phyloP scores from a whole-genome alignment of 1,140 invertebrate species.

The Mactra quadrangularis region DNA sequence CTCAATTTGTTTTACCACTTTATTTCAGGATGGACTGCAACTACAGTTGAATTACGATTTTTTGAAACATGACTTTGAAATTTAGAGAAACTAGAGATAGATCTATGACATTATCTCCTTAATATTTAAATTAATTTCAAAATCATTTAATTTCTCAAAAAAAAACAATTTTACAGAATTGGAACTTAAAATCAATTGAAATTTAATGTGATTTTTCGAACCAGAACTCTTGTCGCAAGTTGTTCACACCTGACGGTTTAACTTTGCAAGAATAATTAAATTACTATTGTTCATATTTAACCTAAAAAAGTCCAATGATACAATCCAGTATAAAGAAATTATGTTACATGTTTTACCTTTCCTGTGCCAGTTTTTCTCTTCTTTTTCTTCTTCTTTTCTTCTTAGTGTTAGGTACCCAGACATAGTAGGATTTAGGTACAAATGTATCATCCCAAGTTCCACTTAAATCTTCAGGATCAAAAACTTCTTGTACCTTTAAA shows the following conservation, averaged over 20 bases:
- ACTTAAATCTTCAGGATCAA: constrained; percentile 76
- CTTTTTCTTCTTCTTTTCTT: constrained; percentile 45
- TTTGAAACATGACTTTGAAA: no score
- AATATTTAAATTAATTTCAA: no score
- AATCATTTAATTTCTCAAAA: no score
- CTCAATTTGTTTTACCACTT: no score
- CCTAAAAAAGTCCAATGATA: background rate
- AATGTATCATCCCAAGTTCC: constrained; percentile 78
- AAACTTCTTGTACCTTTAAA: constrained; percentile 79
- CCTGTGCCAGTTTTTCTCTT: background rate
- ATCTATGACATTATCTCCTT: no score
- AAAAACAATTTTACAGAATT: no score
- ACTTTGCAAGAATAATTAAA: background rate
- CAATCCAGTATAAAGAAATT: no score
- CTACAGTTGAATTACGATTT: no score
- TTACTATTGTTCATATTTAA: background rate
- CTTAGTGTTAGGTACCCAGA: constrained; percentile 78
- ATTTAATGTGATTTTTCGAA: no score
- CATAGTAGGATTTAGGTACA: constrained; percentile 73
- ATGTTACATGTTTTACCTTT: background rate
- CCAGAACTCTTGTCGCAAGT: background rate
- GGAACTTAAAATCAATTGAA: no score
- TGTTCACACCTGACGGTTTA: background rate
- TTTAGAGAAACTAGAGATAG: no score
- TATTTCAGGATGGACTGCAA: no score